Evolutionary conservation across 2,797 vertebrate genomes (phyloP), one percentile per base, ranked within the genome.

Genomic region (Hapalemur alaotrensis): DNA sequence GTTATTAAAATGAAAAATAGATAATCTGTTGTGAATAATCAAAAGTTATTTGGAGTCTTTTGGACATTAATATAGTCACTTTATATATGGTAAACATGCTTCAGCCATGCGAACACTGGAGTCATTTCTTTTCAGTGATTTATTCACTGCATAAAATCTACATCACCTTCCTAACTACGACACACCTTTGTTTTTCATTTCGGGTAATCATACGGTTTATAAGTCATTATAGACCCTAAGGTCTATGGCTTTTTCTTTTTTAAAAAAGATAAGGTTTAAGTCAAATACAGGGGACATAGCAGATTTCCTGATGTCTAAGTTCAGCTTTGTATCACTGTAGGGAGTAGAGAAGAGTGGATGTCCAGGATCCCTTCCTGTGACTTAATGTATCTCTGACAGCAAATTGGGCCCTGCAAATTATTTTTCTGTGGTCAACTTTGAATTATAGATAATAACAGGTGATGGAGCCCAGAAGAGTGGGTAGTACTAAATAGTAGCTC

Each of bases 171-270:
- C 61, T 46, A 89, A 23, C 0, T 23, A 78, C 80, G 46, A 72
- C 46, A 52, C 30, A 41, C 30, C n/a, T 76, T 50, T 15, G 25
- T 72, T 96, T 89, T 95, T 69, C 41, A 78, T 67, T 96, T 94
- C 10, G 22, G 63, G 50, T 61, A 76, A 54, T 80, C 35, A 82
- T 73, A 38, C 25, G 25, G 23, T 85, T 65, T 86, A 50, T 85
- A 75, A 87, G 57, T 88, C 61, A 67, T 84, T 15, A 79, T 86
- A 80, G 70, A 59, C 23, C 57, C 57, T 59, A 28, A 59, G 59
- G 28, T 46, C 12, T 75, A 1, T 92, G 72, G 28, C 32, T 22
- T 95, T 93, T 93, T 54, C 67, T 43, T 61, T 92, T 91, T 75
- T 2, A 22, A 91, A 82, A 46, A 75, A 89, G 32, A 23, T 57